A percentile compares a stretch with the other conserved stretches of the same genome.
These are phyloP conservation scores for Pan paniscus DNA, from an alignment of 2,113 vertebrate genomes.

Conservation along the genomic window DNA sequence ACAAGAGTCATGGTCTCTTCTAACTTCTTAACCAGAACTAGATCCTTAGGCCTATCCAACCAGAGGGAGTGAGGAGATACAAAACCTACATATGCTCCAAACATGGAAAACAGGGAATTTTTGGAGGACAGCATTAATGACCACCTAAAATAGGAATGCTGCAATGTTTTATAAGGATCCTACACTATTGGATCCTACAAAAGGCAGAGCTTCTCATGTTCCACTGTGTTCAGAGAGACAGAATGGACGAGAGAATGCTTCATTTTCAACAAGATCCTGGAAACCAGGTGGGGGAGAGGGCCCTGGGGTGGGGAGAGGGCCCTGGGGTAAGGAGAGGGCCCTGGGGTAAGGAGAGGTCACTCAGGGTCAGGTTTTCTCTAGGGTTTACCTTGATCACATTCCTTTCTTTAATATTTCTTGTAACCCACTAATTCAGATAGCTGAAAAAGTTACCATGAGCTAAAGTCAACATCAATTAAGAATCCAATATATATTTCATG, in stretches of 20 bases:
- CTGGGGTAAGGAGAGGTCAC: conserved; percentile 25
- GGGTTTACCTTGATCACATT: conserved; percentile 84
- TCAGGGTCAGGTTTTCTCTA: conserved; percentile 76
- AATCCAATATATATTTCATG: conserved; percentile 90
- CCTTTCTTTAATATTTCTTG: conserved; percentile 90
- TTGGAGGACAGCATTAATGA: neutral
- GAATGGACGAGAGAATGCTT: neutral
- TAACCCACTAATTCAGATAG: conserved; percentile 91
- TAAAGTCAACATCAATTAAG: conserved; percentile 95
- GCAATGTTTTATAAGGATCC: neutral
- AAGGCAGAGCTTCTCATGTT: neutral
- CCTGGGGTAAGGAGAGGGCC: neutral
- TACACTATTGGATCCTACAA: neutral
- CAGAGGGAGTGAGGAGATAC: neutral
- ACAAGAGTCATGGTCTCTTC: neutral
- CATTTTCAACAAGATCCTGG: conserved; percentile 29
- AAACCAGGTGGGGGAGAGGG: neutral
- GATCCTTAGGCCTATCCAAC: neutral
- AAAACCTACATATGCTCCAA: neutral
- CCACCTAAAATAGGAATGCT: neutral
- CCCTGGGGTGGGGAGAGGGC: neutral
- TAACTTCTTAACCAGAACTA: conserved; percentile 2
- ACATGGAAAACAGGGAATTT: neutral
- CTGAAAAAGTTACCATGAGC: conserved; percentile 88
- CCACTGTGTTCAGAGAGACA: neutral